A percentile compares a stretch with the other conserved stretches of the same genome.
These are phyloP conservation scores for Fulica atra DNA, from an alignment of 2,113 vertebrate species.

Conservation along the genomic window DNA sequence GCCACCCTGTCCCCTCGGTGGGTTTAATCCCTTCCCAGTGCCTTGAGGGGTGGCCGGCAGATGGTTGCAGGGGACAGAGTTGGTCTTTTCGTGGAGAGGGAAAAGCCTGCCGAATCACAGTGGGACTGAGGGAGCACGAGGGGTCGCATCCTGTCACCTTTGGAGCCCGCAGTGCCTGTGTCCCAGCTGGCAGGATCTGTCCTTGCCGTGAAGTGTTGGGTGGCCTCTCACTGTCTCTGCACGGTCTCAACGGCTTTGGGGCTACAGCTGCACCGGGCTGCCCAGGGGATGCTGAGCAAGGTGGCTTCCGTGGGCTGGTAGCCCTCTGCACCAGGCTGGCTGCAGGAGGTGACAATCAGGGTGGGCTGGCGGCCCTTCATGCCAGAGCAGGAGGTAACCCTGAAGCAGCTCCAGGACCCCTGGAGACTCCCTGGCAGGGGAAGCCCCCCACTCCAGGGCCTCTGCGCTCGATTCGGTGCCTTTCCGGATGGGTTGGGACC, in stretches of 20 bases:
- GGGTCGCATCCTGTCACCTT: neutral
- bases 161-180: rapidly evolving
- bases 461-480: rapidly evolving
- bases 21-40: neutral
- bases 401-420: neutral
- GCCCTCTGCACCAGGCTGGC: neutral
- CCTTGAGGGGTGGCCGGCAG: rapidly evolving
- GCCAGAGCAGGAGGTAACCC: neutral
- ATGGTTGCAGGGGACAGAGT: neutral
- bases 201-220: neutral
- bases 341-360: neutral
- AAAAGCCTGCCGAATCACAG: neutral
- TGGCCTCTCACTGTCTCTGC: neutral
- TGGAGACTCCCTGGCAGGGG: rapidly evolving
- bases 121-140: rapidly evolving
- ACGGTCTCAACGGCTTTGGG: rapidly evolving
- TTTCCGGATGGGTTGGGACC: neutral
- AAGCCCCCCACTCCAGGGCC: neutral
- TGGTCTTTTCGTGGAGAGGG: rapidly evolving
- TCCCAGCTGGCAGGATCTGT: too few species aligned
- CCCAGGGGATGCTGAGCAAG: rapidly evolving
- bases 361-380: neutral
- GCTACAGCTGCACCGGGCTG: rapidly evolving
- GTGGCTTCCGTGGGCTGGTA: neutral
- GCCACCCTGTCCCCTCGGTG: neutral